Evolutionary conservation across 2,888 invertebrate genomes (phyloP).

Genomic region (Cheilosia grossa): DNA sequence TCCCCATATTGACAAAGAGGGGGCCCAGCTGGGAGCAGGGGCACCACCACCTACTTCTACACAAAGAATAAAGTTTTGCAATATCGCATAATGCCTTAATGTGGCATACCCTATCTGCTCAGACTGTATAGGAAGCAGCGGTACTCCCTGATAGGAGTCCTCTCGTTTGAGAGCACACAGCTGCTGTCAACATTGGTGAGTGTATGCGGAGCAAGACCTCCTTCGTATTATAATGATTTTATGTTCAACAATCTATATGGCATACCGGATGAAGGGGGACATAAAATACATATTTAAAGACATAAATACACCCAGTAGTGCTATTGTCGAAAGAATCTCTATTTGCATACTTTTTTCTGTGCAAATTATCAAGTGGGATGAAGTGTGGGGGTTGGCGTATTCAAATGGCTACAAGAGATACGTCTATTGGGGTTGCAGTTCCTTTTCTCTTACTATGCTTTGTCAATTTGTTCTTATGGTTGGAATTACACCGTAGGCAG

Average conservation of each 20-base stretch:
- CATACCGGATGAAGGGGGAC: constrained; percentile 48
- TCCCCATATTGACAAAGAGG: constrained; percentile 64
- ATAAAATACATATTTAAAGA: constrained; percentile 64
- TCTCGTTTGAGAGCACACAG: constrained; percentile 33
- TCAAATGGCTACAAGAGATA: constrained; percentile 11
- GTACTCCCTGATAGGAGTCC: constrained; percentile 1
- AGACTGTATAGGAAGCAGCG: constrained; percentile 1
- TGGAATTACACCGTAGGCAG: too few relatives aligned
- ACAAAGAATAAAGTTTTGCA: constrained; percentile 67
- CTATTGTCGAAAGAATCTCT: constrained; percentile 26
- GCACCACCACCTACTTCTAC: constrained; percentile 22
- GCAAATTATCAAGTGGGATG: neutral
- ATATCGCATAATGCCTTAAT: constrained; percentile 73
- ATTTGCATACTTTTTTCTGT: neutral
- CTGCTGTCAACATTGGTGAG: constrained; percentile 62
- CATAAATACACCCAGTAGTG: constrained; percentile 50
- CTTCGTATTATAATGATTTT: constrained; percentile 62
- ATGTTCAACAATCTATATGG: constrained; percentile 65
- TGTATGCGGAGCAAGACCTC: constrained; percentile 54
- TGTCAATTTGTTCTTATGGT: too few relatives aligned
- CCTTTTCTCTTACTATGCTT: too few relatives aligned
- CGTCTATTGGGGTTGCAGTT: neutral
- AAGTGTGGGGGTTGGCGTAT: neutral
- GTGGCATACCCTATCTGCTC: constrained; percentile 65
- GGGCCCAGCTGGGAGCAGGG: constrained; percentile 29